phyloP scores from a whole-genome alignment of 2,888 invertebrate genomes.

The Chesias legatella region DNA sequence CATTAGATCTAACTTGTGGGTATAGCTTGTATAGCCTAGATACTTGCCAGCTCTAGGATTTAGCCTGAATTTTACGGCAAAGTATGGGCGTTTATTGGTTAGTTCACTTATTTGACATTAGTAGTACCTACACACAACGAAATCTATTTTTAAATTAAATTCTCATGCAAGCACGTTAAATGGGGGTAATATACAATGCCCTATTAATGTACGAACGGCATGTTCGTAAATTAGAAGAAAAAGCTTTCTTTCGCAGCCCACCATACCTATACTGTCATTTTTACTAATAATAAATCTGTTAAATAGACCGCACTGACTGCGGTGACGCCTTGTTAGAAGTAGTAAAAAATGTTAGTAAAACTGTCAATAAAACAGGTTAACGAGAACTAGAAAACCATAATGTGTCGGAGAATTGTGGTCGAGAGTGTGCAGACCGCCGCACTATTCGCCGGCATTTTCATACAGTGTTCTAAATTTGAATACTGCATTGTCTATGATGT shows the following conservation, averaged over 20 bases:
- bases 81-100: no score
- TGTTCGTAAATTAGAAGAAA: no score
- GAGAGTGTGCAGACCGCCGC: conserved; percentile 27
- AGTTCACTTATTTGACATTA: no score
- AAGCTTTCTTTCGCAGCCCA: no score
- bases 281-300: conserved; percentile 8
- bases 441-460: conserved; percentile 32
- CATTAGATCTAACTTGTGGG: conserved; percentile 38
- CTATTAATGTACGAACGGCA: no score
- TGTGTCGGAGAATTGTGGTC: conserved; percentile 34
- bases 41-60: conserved; percentile 27
- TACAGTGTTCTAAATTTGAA: not conserved
- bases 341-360: conserved; percentile 45
- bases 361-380: conserved; percentile 59
- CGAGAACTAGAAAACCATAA: conserved; percentile 43
- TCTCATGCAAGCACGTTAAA: no score
- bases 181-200: no score
- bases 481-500: no score
- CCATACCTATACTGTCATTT: no score
- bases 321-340: conserved; percentile 38
- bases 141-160: no score
- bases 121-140: not conserved
- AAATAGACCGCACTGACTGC: conserved; percentile 31
- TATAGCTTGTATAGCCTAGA: conserved; percentile 20
- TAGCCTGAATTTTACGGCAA: conserved; percentile 16